Evolutionary conservation across 2,888 invertebrate species (phyloP).

Genomic region (Epinotia brunnichana): DNA sequence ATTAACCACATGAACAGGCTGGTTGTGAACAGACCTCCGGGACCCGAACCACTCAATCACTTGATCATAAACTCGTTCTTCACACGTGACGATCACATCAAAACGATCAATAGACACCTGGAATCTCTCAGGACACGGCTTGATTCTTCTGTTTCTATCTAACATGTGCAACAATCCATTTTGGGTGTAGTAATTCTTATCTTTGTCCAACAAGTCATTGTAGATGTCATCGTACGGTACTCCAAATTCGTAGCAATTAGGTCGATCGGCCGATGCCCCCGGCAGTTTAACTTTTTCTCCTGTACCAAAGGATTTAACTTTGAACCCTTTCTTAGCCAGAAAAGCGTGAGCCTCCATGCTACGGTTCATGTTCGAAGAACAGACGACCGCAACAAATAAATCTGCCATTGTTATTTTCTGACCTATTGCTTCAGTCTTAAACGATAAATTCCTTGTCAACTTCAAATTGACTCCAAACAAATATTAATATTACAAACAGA

Average conservation of each 20-base stretch:
- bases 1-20: conserved; percentile 98
- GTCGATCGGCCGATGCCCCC: conserved; percentile 95
- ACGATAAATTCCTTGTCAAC: conserved; percentile 12
- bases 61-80: conserved; percentile 99
- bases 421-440: background rate
- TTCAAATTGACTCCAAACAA: background rate
- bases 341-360: conserved; percentile 99
- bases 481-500: background rate
- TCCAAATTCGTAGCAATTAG: conserved; percentile 98
- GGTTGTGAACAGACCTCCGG: conserved; percentile 90
- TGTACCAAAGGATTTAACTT: conserved; percentile 96
- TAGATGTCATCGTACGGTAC: conserved; percentile 98
- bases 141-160: conserved; percentile 98
- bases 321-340: conserved; percentile 97
- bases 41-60: conserved; percentile 96
- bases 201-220: conserved; percentile 94
- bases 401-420: conserved; percentile 64
- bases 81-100: conserved; percentile 98
- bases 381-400: conserved; percentile 95
- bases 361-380: conserved; percentile 99
- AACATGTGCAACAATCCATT: conserved; percentile 99
- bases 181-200: conserved; percentile 97
- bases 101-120: conserved; percentile 95
- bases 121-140: conserved; percentile 96
- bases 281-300: conserved; percentile 98